A percentile compares a stretch with the other conserved stretches of the same genome.
These are phyloP conservation scores for Perca fluviatilis DNA, from an alignment of 2,113 vertebrate genomes.

Conservation along the genomic window DNA sequence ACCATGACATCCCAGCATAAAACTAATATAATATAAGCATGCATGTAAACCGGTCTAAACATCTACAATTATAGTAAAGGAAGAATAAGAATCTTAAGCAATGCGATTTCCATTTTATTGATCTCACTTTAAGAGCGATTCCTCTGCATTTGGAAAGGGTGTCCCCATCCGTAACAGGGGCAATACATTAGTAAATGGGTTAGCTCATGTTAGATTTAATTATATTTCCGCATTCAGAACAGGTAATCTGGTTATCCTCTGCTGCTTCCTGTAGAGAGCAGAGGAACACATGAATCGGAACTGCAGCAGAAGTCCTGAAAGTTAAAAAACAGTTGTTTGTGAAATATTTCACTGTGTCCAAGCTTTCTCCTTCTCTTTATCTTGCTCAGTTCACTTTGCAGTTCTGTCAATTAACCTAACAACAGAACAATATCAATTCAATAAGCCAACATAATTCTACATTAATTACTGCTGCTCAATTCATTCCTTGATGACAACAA, in stretches of 20 bases:
- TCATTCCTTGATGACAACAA: not conserved
- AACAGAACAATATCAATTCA: not conserved
- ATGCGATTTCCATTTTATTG: slow-evolving; percentile 38
- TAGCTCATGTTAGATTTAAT: slow-evolving; percentile 89
- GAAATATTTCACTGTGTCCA: not conserved
- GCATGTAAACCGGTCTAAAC: not conserved
- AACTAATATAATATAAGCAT: not conserved
- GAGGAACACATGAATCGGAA: slow-evolving; percentile 81
- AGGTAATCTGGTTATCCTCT: slow-evolving; percentile 90
- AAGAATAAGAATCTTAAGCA: slow-evolving; percentile 16
- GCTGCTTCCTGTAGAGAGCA: slow-evolving; percentile 90
- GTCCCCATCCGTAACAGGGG: slow-evolving; percentile 74
- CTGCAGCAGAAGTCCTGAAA: slow-evolving; percentile 48
- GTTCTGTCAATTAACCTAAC: not conserved
- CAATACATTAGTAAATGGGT: slow-evolving; percentile 80
- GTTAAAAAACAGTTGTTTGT: slow-evolving; percentile 22
- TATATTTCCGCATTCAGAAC: slow-evolving; percentile 88
- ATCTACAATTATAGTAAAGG: not conserved
- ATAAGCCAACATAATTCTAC: not conserved
- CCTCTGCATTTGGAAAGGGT: slow-evolving; percentile 69
- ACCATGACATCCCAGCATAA: not conserved
- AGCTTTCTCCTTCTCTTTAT: not conserved
- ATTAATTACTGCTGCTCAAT: not conserved
- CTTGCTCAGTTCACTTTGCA: not conserved
- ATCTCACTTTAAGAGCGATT: slow-evolving; percentile 62